Evolutionary conservation across 2,888 invertebrate species (phyloP).

Genomic region (Drosophila planitibia): DNA sequence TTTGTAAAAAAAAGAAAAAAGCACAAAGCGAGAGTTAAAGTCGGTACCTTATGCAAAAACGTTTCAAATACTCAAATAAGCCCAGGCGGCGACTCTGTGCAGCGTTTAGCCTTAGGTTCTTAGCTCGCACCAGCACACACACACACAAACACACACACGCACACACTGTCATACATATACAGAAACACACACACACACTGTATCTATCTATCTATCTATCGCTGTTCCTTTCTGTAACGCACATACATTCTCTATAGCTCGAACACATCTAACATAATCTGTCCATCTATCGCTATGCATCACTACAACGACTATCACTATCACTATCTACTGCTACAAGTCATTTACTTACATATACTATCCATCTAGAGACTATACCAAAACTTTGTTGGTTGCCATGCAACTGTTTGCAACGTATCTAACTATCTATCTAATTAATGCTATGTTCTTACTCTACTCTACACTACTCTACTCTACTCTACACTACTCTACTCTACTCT

Average conservation of each 20-base stretch:
- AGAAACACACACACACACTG: constrained; percentile 8
- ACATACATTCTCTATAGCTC: constrained; percentile 33
- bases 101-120: constrained; percentile 68
- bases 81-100: constrained; percentile 53
- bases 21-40: constrained; percentile 77
- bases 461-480: background rate
- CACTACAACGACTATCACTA: constrained; percentile 17
- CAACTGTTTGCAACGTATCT: constrained; percentile 61
- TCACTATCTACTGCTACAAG: background rate
- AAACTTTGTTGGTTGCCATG: constrained; percentile 71
- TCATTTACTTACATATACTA: constrained; percentile 19
- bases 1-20: constrained; percentile 63
- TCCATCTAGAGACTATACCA: constrained; percentile 71
- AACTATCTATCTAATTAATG: constrained; percentile 37
- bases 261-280: constrained; percentile 14
- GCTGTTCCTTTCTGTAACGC: constrained; percentile 29
- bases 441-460: constrained; percentile 30
- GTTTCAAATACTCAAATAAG: constrained; percentile 72
- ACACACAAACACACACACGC: constrained; percentile 3
- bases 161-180: constrained; percentile 17
- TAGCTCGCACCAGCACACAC: constrained; percentile 57
- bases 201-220: constrained; percentile 37
- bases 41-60: constrained; percentile 76
- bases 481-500: constrained; percentile 11
- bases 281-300: constrained; percentile 25